Conservation (phyloP, 2,797 vertebrate genomes). For the Notoglanidium macrostoma region DNA sequence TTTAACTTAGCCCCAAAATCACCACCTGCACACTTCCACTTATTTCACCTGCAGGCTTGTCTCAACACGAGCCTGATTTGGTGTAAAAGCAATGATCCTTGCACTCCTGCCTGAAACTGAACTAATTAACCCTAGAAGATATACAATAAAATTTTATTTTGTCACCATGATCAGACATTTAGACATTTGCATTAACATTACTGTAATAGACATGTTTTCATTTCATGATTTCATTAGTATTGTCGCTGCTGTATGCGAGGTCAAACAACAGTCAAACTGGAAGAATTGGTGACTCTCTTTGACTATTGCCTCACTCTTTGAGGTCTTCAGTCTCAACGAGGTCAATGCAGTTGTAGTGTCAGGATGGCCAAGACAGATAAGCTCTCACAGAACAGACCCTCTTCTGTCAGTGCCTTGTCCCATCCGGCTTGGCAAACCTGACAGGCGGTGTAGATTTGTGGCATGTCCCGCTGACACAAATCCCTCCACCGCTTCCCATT, state of each 20-base stretch:
- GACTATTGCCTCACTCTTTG: neutral
- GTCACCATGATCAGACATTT: neutral
- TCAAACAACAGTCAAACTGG: neutral
- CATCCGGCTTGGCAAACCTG: constrained; percentile 35
- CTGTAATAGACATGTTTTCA: neutral
- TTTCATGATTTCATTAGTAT: neutral
- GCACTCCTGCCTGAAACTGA: neutral
- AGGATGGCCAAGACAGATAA: constrained; percentile 9
- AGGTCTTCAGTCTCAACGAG: constrained; percentile 7
- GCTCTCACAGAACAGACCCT: constrained; percentile 28
- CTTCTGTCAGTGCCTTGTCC: constrained; percentile 44
- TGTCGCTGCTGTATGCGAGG: too few species aligned
- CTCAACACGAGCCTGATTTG: neutral
- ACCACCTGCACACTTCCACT: neutral
- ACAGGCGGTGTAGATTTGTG: constrained; percentile 38
- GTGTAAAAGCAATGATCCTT: neutral
- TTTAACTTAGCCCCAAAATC: neutral
- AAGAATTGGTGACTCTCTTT: neutral
- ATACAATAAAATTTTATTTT: too few species aligned
- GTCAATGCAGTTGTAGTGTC: constrained; percentile 13
- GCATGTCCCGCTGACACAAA: constrained; percentile 52
- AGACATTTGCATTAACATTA: neutral
- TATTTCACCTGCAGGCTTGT: neutral
- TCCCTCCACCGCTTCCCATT: constrained; percentile 51
- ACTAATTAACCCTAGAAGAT: neutral